Base-by-base conservation (phyloP, 1,140 invertebrate genomes). In the Lamellibrachia luymesi region DNA sequence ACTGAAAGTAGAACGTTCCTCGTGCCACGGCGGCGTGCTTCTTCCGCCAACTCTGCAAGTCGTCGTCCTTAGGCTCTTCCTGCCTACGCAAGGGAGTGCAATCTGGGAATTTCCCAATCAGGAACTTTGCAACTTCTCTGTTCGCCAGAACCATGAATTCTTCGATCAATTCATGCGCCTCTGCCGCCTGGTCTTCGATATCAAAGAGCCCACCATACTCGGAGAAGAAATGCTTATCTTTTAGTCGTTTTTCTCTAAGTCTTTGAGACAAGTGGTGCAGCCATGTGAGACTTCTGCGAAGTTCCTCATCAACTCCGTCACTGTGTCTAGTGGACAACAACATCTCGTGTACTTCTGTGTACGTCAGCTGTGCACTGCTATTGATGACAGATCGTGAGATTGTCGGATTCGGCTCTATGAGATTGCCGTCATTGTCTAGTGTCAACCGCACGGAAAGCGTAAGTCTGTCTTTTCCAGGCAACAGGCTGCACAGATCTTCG, bases 391-490 rank as follows among this genome's bases (percentile, higher is more conserved):
- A 6, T 52, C 51, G 51, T 52, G 51, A 52, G 51, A 52, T 10
- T 10, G 51, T 52, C 51, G 51, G 51, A 52, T 52, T 52, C 51
- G 51, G 51, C 5, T 52, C 51, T 52, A 52, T 52, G 10, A 52
- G 51, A 52, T 52, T 52, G 51, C 51, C 90, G 5, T 90, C 90
- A 50, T 17, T 38, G 17, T 94, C 92, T 17, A 96, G 94, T 38
- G 94, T 95, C 92, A 96, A 92, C 51, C 95, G 94, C 2, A 96
- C 93, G n/a, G 95, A 95, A 22, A 95, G n/a, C 8, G 95, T 93
- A 91, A 95, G 94, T 92, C 95, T 92, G 92, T 96, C 96, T 51
- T 94, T 94, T 92, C 94, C 95, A 10, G 95, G 94, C 51, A n/a
- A n/a, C n/a, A n/a, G n/a, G n/a, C n/a, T n/a, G n/a, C n/a, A n/a